Evolutionary conservation across 2,797 vertebrate species (phyloP).

Genomic region (Mallotus villosus): DNA sequence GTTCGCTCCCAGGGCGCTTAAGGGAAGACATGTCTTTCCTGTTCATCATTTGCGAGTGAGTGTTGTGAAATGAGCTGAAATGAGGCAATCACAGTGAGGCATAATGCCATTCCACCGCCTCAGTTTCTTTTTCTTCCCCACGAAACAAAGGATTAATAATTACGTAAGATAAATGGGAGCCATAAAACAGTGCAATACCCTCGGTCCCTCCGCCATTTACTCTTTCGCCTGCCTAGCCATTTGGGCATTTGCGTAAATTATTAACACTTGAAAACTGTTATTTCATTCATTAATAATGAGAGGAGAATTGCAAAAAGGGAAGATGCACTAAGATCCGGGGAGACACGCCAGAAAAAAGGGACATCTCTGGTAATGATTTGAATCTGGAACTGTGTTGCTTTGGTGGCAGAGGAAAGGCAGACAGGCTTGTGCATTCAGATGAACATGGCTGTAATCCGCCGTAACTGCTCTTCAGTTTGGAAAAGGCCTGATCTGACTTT

Average conservation of each 20-base stretch:
- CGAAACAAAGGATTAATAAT: constrained; percentile 75
- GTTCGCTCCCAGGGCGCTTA: background rate
- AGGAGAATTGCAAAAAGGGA: constrained; percentile 59
- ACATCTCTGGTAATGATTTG: constrained; percentile 56
- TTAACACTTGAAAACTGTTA: constrained; percentile 80
- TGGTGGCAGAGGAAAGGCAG: constrained; percentile 16
- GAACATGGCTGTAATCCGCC: constrained; percentile 26
- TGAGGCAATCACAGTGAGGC: constrained; percentile 24
- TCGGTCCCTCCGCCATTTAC: constrained; percentile 71
- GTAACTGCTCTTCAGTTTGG: constrained; percentile 20
- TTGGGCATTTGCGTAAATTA: constrained; percentile 79
- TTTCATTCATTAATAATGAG: constrained; percentile 85
- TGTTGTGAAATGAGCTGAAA: constrained; percentile 38
- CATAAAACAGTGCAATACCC: constrained; percentile 73
- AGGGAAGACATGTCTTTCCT: constrained; percentile 6
- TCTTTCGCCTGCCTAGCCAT: constrained; percentile 68
- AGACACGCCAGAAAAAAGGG: constrained; percentile 34
- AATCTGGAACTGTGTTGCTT: constrained; percentile 32
- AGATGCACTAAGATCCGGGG: constrained; percentile 51
- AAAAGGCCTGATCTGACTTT: constrained; percentile 49
- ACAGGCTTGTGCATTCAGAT: constrained; percentile 45
- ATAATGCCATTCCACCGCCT: constrained; percentile 26
- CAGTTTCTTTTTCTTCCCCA: constrained; percentile 47
- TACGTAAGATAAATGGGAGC: constrained; percentile 71
- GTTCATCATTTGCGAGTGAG: constrained; percentile 26